Base-by-base conservation (phyloP, 1,140 invertebrate species). In the Magallana gigas region DNA sequence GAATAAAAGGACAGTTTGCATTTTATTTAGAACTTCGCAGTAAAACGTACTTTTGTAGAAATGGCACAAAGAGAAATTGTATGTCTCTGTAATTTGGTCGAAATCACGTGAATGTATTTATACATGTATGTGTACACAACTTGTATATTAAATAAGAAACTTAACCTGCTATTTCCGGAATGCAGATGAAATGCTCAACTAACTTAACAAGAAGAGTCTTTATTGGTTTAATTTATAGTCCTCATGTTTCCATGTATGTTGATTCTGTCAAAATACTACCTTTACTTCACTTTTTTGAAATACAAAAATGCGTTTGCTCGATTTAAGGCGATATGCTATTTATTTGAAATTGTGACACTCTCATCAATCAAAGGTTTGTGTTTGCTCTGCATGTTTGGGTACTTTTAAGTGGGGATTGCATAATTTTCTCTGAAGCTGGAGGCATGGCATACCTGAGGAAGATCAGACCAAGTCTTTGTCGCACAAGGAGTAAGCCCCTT, bases 121-220 rank as follows among this genome's bases (percentile, higher is more conserved):
- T 36, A 76, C 36, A 12, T 76, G 12, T 76, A 29, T 76, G 36
- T 18, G 18, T 76, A 23, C 8, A 36, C 3, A 36, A 76, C 11
- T 23, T 76, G 68, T 12, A 29, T 9, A 23, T 23, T 23, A 23
- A 23, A 29, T 3, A 76, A 76, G 68, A 76, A 76, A 76, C 36
- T 76, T 76, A 76, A 76, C 68, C 68, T 76, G 36, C 68, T 36
- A 76, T 76, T 76, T 76, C 68, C 68, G 68, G 68, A 76, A 76
- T 76, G 68, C 12, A 76, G 23, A 18, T 76, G 14, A 23, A 18
- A 76, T 76, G 36, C 23, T 76, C 68, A 1, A 23, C 8, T 76
- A 76, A 76, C 68, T 76, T 76, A 29, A 76, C 11, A 76, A 36
- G 23, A 76, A 64, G 16, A 76, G 68, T 76, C 68, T 76, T 76